Conservation (phyloP, 2,888 invertebrate species). For the Sinotaia quadrata region DNA sequence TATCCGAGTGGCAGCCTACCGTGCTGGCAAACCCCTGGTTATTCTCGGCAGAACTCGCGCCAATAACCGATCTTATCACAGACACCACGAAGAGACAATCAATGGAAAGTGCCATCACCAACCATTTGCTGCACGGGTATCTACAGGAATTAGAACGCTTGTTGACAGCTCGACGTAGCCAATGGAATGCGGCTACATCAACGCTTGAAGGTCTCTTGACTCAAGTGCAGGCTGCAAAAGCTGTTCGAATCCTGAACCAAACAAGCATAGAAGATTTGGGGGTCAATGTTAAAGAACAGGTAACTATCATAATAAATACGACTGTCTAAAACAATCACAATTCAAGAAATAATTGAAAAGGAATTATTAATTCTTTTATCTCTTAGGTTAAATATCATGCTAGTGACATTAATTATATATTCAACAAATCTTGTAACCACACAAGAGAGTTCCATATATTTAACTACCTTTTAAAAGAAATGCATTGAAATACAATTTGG, state of each 20-base stretch:
- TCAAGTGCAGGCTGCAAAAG: neutral
- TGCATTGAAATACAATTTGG: too few species aligned
- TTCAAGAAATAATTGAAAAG: too few species aligned
- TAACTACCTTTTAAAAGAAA: too few species aligned
- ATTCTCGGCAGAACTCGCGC: conserved; percentile 33
- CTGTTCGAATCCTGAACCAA: neutral
- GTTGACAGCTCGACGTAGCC: neutral
- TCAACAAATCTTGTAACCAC: too few species aligned
- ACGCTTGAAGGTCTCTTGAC: neutral
- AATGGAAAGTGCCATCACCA: conserved; percentile 30
- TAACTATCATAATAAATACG: too few species aligned
- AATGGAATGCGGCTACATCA: neutral
- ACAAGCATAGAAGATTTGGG: neutral
- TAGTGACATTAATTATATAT: too few species aligned
- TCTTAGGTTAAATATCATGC: too few species aligned
- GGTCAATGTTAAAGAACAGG: neutral
- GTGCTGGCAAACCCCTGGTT: conserved; percentile 36
- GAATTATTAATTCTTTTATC: too few species aligned
- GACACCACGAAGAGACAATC: conserved; percentile 29
- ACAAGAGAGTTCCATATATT: too few species aligned
- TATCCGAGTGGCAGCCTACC: conserved; percentile 30
- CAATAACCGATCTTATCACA: conserved; percentile 29
- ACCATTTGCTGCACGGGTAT: conserved; percentile 28
- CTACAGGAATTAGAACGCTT: conserved; percentile 25
- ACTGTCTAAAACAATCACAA: too few species aligned